Evolutionary conservation across 2,113 vertebrate species (phyloP).

Genomic region (Hypomesus transpacificus): DNA sequence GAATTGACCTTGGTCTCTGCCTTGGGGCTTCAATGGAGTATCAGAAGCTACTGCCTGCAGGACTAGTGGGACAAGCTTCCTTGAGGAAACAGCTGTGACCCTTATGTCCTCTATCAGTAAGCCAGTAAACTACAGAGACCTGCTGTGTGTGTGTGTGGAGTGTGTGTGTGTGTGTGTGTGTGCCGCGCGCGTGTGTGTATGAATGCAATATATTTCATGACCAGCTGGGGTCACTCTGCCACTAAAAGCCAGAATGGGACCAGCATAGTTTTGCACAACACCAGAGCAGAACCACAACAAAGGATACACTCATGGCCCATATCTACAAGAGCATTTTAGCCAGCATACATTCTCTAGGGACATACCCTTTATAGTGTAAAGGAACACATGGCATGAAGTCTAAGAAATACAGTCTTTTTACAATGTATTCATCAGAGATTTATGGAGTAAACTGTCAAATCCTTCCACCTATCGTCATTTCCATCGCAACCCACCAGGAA

Average conservation of each 20-base stretch:
- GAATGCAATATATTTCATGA: neutral
- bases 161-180: neutral
- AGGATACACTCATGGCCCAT: too few relatives aligned
- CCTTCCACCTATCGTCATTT: neutral
- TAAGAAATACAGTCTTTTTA: too few relatives aligned
- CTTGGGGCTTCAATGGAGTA: too few relatives aligned
- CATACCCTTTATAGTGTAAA: too few relatives aligned
- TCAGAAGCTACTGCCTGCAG: conserved; percentile 1
- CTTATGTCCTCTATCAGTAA: neutral
- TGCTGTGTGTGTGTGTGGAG: neutral
- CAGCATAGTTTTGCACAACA: too few relatives aligned
- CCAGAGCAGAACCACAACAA: too few relatives aligned
- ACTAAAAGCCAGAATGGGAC: conserved; percentile 5
- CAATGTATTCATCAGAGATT: too few relatives aligned
- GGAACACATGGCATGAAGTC: too few relatives aligned
- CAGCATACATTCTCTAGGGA: conserved; percentile 11
- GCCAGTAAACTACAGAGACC: conserved; percentile 1
- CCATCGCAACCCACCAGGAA: neutral
- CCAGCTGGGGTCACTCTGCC: conserved; percentile 60
- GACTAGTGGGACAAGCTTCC: conserved; percentile 27
- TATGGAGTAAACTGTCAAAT: too few relatives aligned
- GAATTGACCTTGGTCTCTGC: too few relatives aligned
- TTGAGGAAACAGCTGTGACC: conserved; percentile 40
- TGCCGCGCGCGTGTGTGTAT: neutral
- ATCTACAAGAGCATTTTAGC: too few relatives aligned